A percentile compares a stretch with the other conserved stretches of the same genome.
Evolutionary conservation across 2,113 vertebrate species (phyloP).

Genomic region (Anseranas semipalmata): DNA sequence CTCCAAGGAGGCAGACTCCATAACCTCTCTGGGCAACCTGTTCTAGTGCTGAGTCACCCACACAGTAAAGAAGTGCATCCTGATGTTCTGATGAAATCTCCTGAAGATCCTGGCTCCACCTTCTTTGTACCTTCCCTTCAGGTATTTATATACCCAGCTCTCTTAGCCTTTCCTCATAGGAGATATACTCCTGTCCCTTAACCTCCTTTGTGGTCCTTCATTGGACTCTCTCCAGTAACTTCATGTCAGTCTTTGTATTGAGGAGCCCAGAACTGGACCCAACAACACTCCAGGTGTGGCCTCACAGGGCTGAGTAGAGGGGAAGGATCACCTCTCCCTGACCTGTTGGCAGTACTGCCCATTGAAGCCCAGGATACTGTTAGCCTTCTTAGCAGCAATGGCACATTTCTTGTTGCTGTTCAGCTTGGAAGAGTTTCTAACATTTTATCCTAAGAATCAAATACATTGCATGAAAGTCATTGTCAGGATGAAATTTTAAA

Average conservation of each 20-base stretch:
- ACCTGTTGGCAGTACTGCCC: background rate
- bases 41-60: background rate
- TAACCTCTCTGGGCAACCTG: background rate
- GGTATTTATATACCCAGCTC: background rate
- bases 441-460: background rate
- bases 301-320: background rate
- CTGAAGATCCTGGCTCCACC: background rate
- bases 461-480: background rate
- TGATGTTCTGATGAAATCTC: background rate
- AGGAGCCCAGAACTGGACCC: background rate
- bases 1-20: background rate
- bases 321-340: background rate
- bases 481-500: background rate
- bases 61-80: background rate
- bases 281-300: background rate
- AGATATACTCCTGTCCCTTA: background rate
- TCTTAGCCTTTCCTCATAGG: background rate
- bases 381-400: background rate
- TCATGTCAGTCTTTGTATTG: background rate
- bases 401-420: background rate
- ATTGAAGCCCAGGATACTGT: background rate
- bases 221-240: background rate
- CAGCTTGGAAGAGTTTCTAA: no score
- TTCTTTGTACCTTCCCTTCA: background rate
- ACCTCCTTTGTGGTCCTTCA: background rate